phyloP scores from a whole-genome alignment of 2,888 invertebrate genomes.

The Rutpela maculata region DNA sequence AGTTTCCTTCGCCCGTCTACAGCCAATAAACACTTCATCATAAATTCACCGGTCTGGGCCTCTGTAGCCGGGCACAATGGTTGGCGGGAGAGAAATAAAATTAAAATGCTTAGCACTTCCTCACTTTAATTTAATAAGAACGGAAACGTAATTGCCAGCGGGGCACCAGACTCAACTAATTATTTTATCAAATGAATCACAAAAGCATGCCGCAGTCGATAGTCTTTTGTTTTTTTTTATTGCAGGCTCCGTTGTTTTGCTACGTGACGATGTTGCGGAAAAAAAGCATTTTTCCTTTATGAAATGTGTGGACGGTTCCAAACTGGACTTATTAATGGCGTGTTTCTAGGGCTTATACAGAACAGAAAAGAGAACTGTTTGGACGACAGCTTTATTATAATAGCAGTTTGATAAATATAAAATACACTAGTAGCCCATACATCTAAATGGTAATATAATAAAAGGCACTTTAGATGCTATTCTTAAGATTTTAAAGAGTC shows the following conservation, averaged over 20 bases:
- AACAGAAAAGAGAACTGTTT: too few relatives aligned
- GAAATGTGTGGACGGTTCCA: background rate
- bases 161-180: slow-evolving; percentile 65
- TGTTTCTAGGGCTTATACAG: background rate
- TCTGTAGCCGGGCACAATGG: slow-evolving; percentile 5
- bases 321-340: background rate
- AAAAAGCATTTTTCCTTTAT: background rate
- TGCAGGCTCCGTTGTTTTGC: slow-evolving; percentile 7
- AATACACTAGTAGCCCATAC: too few relatives aligned
- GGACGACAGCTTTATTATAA: too few relatives aligned
- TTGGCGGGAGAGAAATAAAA: slow-evolving; percentile 58
- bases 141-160: slow-evolving; percentile 69
- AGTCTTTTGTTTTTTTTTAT: slow-evolving; percentile 33
- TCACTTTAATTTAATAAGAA: slow-evolving; percentile 71
- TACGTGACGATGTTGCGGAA: slow-evolving; percentile 15
- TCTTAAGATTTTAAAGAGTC: too few relatives aligned
- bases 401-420: too few relatives aligned
- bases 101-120: slow-evolving; percentile 72
- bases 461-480: too few relatives aligned
- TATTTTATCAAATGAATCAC: slow-evolving; percentile 71
- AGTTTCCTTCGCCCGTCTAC: background rate
- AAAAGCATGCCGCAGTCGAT: slow-evolving; percentile 61
- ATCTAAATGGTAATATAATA: too few relatives aligned
- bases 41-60: slow-evolving; percentile 30
- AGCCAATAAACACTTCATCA: slow-evolving; percentile 38